phyloP scores from a whole-genome alignment of 2,888 invertebrate species.

The Lasioglossum vierecki region DNA sequence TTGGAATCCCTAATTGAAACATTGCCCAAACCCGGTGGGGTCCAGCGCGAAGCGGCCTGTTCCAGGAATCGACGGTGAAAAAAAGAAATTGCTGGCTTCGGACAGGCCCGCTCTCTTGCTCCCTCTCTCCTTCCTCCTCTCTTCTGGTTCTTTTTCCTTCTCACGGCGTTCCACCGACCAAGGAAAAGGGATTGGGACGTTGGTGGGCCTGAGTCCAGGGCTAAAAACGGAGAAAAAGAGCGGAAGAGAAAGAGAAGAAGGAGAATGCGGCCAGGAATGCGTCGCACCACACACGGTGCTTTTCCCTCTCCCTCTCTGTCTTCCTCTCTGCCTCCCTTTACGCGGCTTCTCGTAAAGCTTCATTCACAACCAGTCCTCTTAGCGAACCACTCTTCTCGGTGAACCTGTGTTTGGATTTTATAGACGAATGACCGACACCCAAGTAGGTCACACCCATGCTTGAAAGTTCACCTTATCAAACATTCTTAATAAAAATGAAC shows the following conservation, averaged over 20 bases:
- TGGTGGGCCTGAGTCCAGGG: conserved; percentile 64
- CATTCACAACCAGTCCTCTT: conserved; percentile 61
- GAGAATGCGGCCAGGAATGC: conserved; percentile 70
- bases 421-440: not conserved
- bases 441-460: not conserved
- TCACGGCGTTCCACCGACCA: conserved; percentile 40
- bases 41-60: conserved; percentile 71
- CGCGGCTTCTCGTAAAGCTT: conserved; percentile 60
- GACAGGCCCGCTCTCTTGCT: conserved; percentile 28
- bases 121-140: conserved; percentile 14
- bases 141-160: conserved; percentile 6
- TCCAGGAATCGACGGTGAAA: conserved; percentile 69
- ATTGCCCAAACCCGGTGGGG: conserved; percentile 72
- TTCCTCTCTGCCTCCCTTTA: not conserved
- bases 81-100: conserved; percentile 64
- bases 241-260: conserved; percentile 60
- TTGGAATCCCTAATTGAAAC: conserved; percentile 73
- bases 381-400: not conserved
- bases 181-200: conserved; percentile 66
- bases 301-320: conserved; percentile 16
- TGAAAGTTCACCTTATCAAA: not conserved
- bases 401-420: not conserved
- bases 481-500: not conserved
- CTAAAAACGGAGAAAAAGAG: conserved; percentile 59
- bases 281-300: conserved; percentile 71